A percentile compares a stretch with the other conserved stretches of the same genome.
Evolutionary conservation across 2,888 invertebrate genomes (phyloP).

Genomic region (Carabus problematicus): DNA sequence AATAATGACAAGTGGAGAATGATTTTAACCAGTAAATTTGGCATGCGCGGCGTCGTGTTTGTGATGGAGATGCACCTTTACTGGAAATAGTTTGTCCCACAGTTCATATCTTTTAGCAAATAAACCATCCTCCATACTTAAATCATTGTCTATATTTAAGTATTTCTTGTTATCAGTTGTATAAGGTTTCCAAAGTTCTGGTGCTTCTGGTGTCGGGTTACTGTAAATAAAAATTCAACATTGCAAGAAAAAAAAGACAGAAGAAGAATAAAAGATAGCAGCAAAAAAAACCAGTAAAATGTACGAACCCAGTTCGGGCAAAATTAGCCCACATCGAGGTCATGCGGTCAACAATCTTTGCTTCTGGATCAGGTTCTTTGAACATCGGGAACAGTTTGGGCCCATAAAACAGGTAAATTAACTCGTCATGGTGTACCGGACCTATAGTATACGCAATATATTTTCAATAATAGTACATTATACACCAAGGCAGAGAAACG

Average conservation of each 20-base stretch:
- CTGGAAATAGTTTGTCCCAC: slow-evolving; percentile 58
- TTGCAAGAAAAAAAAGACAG: background rate
- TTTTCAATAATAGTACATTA: slow-evolving; percentile 5
- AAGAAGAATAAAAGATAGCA: no score
- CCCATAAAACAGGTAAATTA: slow-evolving; percentile 62
- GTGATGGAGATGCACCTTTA: slow-evolving; percentile 35
- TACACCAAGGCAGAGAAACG: no score
- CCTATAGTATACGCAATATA: slow-evolving; percentile 48
- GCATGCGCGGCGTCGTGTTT: background rate
- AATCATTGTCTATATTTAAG: slow-evolving; percentile 56
- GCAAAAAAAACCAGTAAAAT: no score
- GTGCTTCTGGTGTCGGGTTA: slow-evolving; percentile 59
- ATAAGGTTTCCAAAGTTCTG: slow-evolving; percentile 57
- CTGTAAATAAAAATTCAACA: slow-evolving; percentile 50
- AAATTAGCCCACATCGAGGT: slow-evolving; percentile 61
- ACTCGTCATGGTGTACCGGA: slow-evolving; percentile 62
- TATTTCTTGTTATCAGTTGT: slow-evolving; percentile 55
- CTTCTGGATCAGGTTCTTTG: slow-evolving; percentile 56
- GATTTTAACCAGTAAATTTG: background rate
- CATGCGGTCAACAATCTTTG: slow-evolving; percentile 57
- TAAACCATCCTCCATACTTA: slow-evolving; percentile 56
- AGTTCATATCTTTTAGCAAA: slow-evolving; percentile 56
- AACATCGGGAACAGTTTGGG: slow-evolving; percentile 54
- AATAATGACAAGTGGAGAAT: no score
- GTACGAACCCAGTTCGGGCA: slow-evolving; percentile 56